Conservation (phyloP, 2,888 invertebrate species). For the Gonocerus acuteangulatus region DNA sequence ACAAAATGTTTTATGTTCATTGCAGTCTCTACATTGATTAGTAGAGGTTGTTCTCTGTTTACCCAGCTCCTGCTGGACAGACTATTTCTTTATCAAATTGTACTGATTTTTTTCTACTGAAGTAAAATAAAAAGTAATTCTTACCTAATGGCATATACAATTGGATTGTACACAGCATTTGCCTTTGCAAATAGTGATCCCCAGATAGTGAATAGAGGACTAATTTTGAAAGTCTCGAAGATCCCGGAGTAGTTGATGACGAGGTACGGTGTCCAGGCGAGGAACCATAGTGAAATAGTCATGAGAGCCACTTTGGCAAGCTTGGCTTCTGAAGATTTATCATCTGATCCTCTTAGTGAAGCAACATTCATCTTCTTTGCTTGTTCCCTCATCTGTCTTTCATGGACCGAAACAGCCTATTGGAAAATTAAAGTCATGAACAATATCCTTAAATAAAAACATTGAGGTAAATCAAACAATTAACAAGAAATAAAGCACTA, state of each 20-base stretch:
- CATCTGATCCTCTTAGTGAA: constrained; percentile 70
- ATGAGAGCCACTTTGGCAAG: constrained; percentile 83
- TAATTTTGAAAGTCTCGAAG: constrained; percentile 64
- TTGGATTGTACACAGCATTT: constrained; percentile 82
- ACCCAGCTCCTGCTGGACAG: no score
- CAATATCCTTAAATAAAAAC: not conserved
- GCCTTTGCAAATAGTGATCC: constrained; percentile 87
- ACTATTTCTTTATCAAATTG: no score
- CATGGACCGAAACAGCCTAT: constrained; percentile 78
- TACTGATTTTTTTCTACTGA: no score
- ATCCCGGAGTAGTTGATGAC: constrained; percentile 75
- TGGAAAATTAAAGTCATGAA: constrained; percentile 37
- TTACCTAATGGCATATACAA: constrained; percentile 83
- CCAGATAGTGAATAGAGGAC: constrained; percentile 77
- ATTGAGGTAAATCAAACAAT: not conserved
- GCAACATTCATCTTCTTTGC: constrained; percentile 92
- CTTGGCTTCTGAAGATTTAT: constrained; percentile 77
- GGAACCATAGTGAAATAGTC: constrained; percentile 83
- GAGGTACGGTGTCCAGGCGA: constrained; percentile 80
- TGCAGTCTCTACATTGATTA: no score
- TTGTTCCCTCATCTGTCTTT: constrained; percentile 78
- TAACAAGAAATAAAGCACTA: not conserved
- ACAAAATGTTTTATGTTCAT: no score
- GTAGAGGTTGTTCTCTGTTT: no score
- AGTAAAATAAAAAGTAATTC: no score